A percentile compares a stretch with the other conserved stretches of the same genome.
These are phyloP conservation scores for Ennomos quercinarius DNA, from an alignment of 2,888 invertebrate species.

Conservation along the genomic window DNA sequence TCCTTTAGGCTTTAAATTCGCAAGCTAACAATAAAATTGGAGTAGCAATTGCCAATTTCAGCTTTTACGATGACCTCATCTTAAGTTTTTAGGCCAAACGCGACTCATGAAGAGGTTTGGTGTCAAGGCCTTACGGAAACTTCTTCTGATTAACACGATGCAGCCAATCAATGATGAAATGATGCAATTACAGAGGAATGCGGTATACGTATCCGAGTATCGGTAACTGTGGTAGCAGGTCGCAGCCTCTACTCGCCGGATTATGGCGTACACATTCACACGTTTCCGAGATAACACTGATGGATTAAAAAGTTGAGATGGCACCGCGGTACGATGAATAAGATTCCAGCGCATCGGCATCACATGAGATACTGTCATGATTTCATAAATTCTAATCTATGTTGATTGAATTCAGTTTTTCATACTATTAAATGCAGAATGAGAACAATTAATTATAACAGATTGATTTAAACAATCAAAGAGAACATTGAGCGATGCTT, in stretches of 20 bases:
- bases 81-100: conserved; percentile 8
- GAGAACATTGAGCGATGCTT: too few species aligned
- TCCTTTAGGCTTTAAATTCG: too few species aligned
- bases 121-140: conserved; percentile 26
- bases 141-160: conserved; percentile 15
- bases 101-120: conserved; percentile 8
- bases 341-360: too few species aligned
- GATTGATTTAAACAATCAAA: too few species aligned
- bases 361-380: too few species aligned
- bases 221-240: conserved; percentile 26
- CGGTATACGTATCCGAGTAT: conserved; percentile 28
- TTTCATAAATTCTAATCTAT: too few species aligned
- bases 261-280: conserved; percentile 16
- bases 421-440: too few species aligned
- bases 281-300: conserved; percentile 9
- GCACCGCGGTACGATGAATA: neutral
- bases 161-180: conserved; percentile 11
- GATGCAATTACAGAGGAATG: conserved; percentile 35
- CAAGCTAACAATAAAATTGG: neutral
- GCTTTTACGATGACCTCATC: conserved; percentile 7
- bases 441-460: too few species aligned
- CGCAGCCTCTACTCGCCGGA: conserved; percentile 10
- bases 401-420: too few species aligned
- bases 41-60: conserved; percentile 9
- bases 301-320: conserved; percentile 1